Evolutionary conservation across 2,113 vertebrate species (phyloP).

Genomic region (Syngnathoides biaculeatus): DNA sequence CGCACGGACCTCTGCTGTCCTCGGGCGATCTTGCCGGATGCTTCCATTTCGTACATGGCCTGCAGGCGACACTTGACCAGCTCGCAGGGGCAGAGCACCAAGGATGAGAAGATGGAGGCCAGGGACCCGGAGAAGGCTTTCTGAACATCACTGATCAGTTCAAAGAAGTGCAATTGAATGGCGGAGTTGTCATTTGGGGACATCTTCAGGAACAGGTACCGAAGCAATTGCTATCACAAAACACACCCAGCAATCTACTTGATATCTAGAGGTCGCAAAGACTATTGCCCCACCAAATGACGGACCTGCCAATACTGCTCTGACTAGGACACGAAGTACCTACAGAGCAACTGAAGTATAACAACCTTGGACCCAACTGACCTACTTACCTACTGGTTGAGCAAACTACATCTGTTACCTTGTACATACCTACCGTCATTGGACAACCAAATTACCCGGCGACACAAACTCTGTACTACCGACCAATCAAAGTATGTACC

Average conservation of each 20-base stretch:
- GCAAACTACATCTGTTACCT: too few relatives aligned
- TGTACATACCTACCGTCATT: too few relatives aligned
- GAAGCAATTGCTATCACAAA: too few relatives aligned
- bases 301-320: not conserved
- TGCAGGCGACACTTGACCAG: conserved; percentile 96
- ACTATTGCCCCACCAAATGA: not conserved
- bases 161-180: not conserved
- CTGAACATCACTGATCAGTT: conserved; percentile 81
- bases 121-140: conserved; percentile 89
- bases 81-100: conserved; percentile 92
- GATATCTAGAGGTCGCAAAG: too few relatives aligned
- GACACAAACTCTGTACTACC: too few relatives aligned
- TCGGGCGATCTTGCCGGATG: conserved; percentile 78
- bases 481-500: too few relatives aligned
- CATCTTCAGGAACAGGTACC: too few relatives aligned
- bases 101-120: conserved; percentile 86
- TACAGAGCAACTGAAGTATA: too few relatives aligned
- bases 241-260: not conserved
- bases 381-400: not conserved
- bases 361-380: not conserved
- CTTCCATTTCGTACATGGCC: conserved; percentile 91
- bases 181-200: not conserved
- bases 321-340: too few relatives aligned
- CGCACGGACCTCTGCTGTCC: conserved; percentile 81
- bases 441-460: too few relatives aligned